Conservation (phyloP, 2,797 vertebrate genomes). For the Telmatherina bonti region DNA sequence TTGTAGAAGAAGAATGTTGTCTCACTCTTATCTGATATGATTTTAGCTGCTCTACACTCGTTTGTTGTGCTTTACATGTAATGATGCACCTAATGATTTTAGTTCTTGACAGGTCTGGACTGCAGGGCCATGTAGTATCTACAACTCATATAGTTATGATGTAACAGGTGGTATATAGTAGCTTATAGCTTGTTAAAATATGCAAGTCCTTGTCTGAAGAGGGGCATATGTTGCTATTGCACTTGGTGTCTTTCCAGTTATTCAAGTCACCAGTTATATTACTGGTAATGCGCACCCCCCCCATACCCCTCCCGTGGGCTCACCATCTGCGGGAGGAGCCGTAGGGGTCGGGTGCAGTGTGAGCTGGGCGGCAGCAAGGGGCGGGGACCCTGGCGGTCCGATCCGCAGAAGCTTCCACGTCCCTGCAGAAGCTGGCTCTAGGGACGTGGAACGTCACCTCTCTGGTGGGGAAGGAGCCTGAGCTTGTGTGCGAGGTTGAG, state of each 20-base stretch:
- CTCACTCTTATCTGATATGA: neutral
- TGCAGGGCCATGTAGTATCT: neutral
- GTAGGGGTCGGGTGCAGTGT: no score
- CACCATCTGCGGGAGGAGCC: no score
- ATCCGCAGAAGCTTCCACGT: no score
- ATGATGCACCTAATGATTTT: neutral
- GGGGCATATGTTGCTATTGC: neutral
- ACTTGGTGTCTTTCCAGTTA: neutral
- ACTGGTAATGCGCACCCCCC: neutral
- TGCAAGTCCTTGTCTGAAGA: no score
- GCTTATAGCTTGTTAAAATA: neutral
- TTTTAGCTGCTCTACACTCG: neutral
- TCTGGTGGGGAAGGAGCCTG: no score
- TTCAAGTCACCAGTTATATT: neutral
- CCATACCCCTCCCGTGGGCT: no score
- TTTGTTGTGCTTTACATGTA: neutral
- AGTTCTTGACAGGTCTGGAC: neutral
- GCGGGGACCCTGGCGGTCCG: no score
- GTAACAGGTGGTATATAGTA: neutral
- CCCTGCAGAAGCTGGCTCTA: no score
- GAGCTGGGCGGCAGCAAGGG: no score
- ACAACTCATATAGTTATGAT: neutral
- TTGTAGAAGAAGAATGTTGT: neutral
- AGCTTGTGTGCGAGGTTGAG: no score
- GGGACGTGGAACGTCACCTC: no score